Evolutionary conservation across 2,888 invertebrate genomes (phyloP).

Genomic region (Parnassius orleans): DNA sequence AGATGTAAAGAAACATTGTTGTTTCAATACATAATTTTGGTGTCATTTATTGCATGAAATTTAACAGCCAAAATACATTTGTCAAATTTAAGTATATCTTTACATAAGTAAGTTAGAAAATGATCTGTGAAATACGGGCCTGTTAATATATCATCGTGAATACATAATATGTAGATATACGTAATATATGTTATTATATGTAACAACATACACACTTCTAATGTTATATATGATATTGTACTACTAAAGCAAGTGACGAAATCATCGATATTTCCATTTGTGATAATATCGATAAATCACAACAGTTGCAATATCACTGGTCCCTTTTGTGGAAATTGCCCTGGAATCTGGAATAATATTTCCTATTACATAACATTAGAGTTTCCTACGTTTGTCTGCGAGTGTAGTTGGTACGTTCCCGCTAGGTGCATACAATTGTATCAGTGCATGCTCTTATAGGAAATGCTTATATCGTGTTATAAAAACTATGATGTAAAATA

Average conservation of each 20-base stretch:
- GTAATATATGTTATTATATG: conserved; percentile 14
- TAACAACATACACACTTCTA: conserved; percentile 12
- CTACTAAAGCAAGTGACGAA: conserved; percentile 7
- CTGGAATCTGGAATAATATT: conserved; percentile 15
- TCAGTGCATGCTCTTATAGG: conserved; percentile 57
- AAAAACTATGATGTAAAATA: conserved; percentile 68
- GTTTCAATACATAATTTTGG: no score
- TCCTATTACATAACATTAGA: conserved; percentile 15
- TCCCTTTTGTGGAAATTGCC: conserved; percentile 2
- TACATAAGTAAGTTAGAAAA: background rate
- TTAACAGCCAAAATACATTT: no score
- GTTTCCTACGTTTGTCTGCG: conserved; percentile 24
- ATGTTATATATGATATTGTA: conserved; percentile 15
- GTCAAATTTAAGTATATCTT: no score
- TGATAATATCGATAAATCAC: conserved; percentile 3
- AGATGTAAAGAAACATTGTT: no score
- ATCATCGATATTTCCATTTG: conserved; percentile 1
- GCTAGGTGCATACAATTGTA: conserved; percentile 22
- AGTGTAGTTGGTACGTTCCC: conserved; percentile 13
- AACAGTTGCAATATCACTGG: background rate
- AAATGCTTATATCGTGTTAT: conserved; percentile 70
- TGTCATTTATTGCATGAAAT: no score
- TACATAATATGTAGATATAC: conserved; percentile 19
- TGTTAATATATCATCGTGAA: conserved; percentile 17
- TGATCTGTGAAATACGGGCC: conserved; percentile 7